Base-by-base conservation (phyloP, 2,797 vertebrate species). In the Chromis chromis region DNA sequence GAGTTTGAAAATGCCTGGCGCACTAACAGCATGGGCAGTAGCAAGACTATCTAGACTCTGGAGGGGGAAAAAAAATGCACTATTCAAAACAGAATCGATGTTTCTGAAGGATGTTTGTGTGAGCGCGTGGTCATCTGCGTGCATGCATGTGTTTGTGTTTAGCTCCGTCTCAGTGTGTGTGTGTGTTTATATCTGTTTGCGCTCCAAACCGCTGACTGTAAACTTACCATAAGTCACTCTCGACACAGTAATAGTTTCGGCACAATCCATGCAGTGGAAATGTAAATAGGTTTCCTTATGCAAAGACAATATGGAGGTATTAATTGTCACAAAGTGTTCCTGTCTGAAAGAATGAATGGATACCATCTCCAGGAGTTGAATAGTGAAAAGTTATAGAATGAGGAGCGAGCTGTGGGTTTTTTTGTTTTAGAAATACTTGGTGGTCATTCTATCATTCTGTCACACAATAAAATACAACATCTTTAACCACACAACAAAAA, bases 1-100 rank as follows among this genome's bases (percentile, higher is more conserved):
- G 93, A 91, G 92, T 93, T 94, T 92, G 89, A 91, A 91, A 92
- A 93, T 71, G 93, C 92, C 92, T 84, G 86, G 82, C 78, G 91
- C 91, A 90, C 89, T 92, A 93, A 92, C 91, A 91, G 91, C 91
- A 91, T 76, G 86, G 87, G 92, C 89, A 90, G 90, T 85, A 79
- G 92, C 90, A 92, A 92, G 82, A 92, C 91, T 89, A 94, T 92
- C 92, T 76, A 87, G 87, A 82, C 81, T 82, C 84, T 90, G 81
- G 82, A 81, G 86, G 76, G 91, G 91, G 82, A 81, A 85, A 36
- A 36, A 36, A 36, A 36, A 89, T 71, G 86, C 85, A 91, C 90
- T 74, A 81, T 90, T 91, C 91, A 89, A 84, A 90, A 89, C 65
- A 65, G 85, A 91, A 92, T 93, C 91, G 79, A 93, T 92, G 90